Percentiles rank a stretch among this genome's conserved stretches.
Conservation (phyloP, 2,797 vertebrate species). For the Semaprochilodus insignis region DNA sequence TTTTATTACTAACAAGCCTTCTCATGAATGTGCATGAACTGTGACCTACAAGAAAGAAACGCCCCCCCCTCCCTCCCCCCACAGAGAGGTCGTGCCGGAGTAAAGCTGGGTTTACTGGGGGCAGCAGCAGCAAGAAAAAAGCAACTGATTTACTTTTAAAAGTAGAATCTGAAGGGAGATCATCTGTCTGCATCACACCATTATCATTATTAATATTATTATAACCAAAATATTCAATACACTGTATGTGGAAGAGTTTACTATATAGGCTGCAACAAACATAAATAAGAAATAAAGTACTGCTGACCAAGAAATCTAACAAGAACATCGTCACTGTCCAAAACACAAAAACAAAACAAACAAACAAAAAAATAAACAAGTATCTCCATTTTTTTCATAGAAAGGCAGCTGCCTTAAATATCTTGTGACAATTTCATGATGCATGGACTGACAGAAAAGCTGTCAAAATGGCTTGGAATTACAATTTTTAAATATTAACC, state of each 20-base stretch:
- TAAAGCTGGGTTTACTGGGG: slow-evolving; percentile 1
- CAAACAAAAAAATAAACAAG: no score
- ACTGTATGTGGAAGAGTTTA: neutral
- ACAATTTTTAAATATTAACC: no score
- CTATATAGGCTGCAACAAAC: neutral
- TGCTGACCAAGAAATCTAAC: neutral
- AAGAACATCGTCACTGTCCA: no score
- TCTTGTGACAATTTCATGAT: no score
- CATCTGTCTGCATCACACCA: neutral
- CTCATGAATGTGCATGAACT: slow-evolving; percentile 81
- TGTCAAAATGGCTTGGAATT: no score
- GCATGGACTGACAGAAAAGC: no score
- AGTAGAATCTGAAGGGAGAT: neutral
- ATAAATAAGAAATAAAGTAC: neutral
- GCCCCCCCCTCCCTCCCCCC: neutral
- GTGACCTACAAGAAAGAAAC: slow-evolving; percentile 56
- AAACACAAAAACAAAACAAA: no score
- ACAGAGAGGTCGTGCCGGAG: neutral
- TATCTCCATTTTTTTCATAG: no score
- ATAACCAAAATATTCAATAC: neutral
- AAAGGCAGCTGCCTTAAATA: no score
- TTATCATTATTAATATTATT: no score
- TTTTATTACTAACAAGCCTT: slow-evolving; percentile 83
- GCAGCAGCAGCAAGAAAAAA: neutral
- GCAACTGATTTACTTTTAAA: neutral